Evolutionary conservation across 2,797 vertebrate genomes (phyloP), one percentile per base, ranked within the genome.

Genomic region (Pseudomugil gertrudae): DNA sequence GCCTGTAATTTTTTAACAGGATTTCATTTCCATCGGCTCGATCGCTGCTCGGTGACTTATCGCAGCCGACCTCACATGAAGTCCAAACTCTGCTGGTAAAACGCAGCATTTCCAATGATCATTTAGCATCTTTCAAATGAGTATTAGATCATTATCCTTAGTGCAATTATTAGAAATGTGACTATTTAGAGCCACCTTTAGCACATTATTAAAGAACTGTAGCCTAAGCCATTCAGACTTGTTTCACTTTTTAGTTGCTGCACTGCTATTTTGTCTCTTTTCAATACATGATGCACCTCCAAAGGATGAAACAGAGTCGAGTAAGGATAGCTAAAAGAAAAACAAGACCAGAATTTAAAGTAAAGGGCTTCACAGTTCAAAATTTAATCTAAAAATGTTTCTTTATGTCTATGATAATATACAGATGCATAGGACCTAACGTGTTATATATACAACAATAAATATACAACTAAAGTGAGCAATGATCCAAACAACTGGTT

Each of bases 11-110:
- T 45, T 65, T 30, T 35, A 17, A 72, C 48, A 72, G 45, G 33
- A 81, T 87, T 81, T 79, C 2, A 69, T 87, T 86, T 72, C 53
- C 61, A 72, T 77, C 6, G 51, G 78, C 57, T 52, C 57, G 72
- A 71, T 62, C 38, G 17, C 30, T 52, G 67, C 56, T 60, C 4
- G 30, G 52, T 36, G 74, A 66, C 40, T 40, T 63, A 65, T 64
- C 51, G 36, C n/a, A 69, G 53, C 50, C 24, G 30, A 77, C 66
- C 5, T 50, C 50, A 65, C 62, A 40, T 51, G 0, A 54, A 57
- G 13, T 52, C 27, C 45, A 57, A 52, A 61, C 3, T 2, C 63
- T 26, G 33, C 56, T 53, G 35, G 45, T 19, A 21, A 3, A 57
- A 53, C 1, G 26, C 15, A 43, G 19, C 5, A 2, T 45, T 47